phyloP scores from a whole-genome alignment of 2,888 invertebrate genomes.

The Camponotus fellah region DNA sequence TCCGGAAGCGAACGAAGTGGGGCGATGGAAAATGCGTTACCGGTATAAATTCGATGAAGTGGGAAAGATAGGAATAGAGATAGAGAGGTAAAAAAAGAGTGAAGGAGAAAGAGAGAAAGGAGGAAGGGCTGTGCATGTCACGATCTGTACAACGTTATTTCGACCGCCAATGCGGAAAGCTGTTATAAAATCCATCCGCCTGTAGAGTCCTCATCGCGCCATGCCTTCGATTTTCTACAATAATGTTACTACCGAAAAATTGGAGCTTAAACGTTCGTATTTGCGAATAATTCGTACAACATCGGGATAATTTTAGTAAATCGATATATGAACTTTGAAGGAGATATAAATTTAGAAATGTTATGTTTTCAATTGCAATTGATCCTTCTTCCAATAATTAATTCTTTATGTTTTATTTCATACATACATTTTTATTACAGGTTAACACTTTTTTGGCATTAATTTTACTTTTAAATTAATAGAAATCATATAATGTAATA shows the following conservation, averaged over 20 bases:
- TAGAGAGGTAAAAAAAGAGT: constrained; percentile 18
- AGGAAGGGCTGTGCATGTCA: constrained; percentile 44
- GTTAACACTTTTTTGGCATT: background rate
- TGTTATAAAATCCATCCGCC: constrained; percentile 56
- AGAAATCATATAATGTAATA: background rate
- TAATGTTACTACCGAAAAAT: constrained; percentile 26
- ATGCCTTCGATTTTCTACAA: constrained; percentile 47
- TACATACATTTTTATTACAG: background rate
- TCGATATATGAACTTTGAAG: constrained; percentile 28
- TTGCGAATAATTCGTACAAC: constrained; percentile 30
- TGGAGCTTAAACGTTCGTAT: constrained; percentile 14
- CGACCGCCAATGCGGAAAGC: constrained; percentile 48
- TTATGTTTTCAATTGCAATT: background rate
- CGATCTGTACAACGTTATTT: constrained; percentile 57
- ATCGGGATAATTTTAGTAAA: constrained; percentile 25
- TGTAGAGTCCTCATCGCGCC: constrained; percentile 38
- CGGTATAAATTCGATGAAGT: constrained; percentile 60
- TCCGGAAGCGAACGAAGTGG: constrained; percentile 44
- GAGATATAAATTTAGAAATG: constrained; percentile 10
- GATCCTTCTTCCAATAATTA: background rate
- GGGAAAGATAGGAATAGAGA: constrained; percentile 35
- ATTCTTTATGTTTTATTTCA: background rate
- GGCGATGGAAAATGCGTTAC: constrained; percentile 57
- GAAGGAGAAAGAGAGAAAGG: constrained; percentile 16
- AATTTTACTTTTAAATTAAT: background rate